Percentiles rank a stretch among this genome's conserved stretches.
Evolutionary conservation across 2,888 invertebrate genomes (phyloP).

Genomic region (Tipula unca): DNA sequence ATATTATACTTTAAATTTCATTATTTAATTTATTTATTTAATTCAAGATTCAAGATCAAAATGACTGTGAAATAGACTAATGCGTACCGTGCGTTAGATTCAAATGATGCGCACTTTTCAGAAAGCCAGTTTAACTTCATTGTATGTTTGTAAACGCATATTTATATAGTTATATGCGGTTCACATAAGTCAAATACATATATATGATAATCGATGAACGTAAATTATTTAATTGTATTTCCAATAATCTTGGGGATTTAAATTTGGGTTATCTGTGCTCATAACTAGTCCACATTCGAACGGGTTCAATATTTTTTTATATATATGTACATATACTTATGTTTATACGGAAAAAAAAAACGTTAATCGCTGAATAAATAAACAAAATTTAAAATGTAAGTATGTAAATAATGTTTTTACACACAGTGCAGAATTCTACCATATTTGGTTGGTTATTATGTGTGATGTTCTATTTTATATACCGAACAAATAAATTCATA

Average conservation of each 20-base stretch:
- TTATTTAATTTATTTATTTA: not conserved
- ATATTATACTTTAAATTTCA: too few relatives aligned
- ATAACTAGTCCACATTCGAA: not conserved
- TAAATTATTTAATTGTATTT: not conserved
- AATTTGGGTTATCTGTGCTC: not conserved
- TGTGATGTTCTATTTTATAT: not conserved
- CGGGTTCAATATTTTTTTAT: not conserved
- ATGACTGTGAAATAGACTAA: not conserved
- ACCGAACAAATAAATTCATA: not conserved
- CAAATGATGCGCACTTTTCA: too few relatives aligned
- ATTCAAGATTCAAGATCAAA: not conserved
- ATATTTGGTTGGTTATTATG: not conserved
- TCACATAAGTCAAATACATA: not conserved
- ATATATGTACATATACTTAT: not conserved
- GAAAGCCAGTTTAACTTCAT: too few relatives aligned
- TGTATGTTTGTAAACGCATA: too few relatives aligned
- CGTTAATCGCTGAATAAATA: not conserved
- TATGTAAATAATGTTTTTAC: not conserved
- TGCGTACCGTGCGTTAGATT: not conserved
- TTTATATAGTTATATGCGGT: not conserved
- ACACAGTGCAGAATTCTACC: not conserved
- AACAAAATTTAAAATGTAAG: not conserved
- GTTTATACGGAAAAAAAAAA: not conserved
- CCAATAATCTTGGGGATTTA: not conserved
- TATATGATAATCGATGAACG: not conserved